A percentile compares a stretch with the other conserved stretches of the same genome.
Conservation (phyloP, 1,140 invertebrate genomes). For the Holcopasites calliopsidis region DNA sequence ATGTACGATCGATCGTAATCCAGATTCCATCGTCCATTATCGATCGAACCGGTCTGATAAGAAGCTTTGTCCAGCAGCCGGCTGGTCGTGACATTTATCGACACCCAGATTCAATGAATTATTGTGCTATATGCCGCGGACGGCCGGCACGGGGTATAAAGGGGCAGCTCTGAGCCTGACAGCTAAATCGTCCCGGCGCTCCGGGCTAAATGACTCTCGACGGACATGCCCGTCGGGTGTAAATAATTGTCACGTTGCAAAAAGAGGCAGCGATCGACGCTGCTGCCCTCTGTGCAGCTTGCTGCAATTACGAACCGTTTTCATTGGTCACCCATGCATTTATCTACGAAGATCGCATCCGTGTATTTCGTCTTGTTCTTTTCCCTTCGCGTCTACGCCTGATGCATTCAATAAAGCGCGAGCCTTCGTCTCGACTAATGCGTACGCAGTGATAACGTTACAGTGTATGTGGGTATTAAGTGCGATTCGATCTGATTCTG, state of each 20-base stretch:
- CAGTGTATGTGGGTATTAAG: not conserved
- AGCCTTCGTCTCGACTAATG: not conserved
- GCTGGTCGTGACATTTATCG: constrained; percentile 38
- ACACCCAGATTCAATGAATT: constrained; percentile 40
- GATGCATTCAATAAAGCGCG: not conserved
- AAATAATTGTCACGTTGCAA: constrained; percentile 31
- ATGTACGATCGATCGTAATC: not conserved
- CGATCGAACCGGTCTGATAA: not conserved
- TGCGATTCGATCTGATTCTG: not conserved
- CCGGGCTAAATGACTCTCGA: constrained; percentile 20
- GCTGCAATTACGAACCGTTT: not conserved
- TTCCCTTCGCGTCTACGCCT: not conserved
- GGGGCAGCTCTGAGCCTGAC: constrained; percentile 27
- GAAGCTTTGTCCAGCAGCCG: constrained; percentile 13
- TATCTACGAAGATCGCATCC: no score
- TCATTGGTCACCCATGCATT: not conserved
- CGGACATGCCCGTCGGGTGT: constrained; percentile 14
- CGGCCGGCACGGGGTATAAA: constrained; percentile 5
- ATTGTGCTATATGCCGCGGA: constrained; percentile 1
- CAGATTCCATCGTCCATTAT: constrained; percentile 10
- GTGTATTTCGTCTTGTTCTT: not conserved
- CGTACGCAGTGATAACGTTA: not conserved
- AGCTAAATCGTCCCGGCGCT: constrained; percentile 27
- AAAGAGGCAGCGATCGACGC: not conserved
- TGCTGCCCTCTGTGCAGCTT: not conserved